Conservation (phyloP, 2,888 invertebrate species). For the Latheticus oryzae region DNA sequence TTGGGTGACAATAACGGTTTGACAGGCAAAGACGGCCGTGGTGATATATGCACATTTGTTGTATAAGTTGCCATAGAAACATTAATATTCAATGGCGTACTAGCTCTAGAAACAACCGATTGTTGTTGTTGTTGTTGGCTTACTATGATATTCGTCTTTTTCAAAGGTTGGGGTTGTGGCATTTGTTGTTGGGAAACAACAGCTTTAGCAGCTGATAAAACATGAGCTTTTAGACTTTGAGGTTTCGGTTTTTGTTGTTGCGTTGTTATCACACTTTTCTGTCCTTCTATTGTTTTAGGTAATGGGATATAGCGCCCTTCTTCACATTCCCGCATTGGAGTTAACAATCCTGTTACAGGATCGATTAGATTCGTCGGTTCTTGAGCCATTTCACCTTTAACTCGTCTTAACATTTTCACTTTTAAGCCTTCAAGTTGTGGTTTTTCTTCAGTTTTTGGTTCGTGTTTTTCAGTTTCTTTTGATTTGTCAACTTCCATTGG, state of each 20-base stretch:
- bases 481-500: constrained; percentile 40
- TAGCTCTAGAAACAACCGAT: constrained; percentile 48
- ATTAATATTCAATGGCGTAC: constrained; percentile 58
- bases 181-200: constrained; percentile 52
- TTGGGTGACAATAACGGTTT: too few species aligned
- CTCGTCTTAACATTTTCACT: constrained; percentile 61
- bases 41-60: constrained; percentile 58
- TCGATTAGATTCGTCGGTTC: constrained; percentile 78
- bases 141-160: constrained; percentile 17
- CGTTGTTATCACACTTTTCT: constrained; percentile 44
- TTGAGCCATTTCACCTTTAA: constrained; percentile 61
- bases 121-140: constrained; percentile 19
- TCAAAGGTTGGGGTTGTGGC: constrained; percentile 45
- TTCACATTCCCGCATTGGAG: constrained; percentile 77
- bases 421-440: constrained; percentile 62
- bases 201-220: constrained; percentile 67
- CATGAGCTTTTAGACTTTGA: constrained; percentile 74
- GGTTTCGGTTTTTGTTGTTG: constrained; percentile 62
- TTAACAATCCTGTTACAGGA: constrained; percentile 79
- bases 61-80: constrained; percentile 57
- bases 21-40: constrained; percentile 51
- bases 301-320: constrained; percentile 76
- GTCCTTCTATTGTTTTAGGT: constrained; percentile 48
- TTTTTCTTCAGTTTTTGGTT: constrained; percentile 48
- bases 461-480: constrained; percentile 37